Percentiles rank a stretch among this genome's conserved stretches.
phyloP scores from a whole-genome alignment of 2,113 vertebrate genomes.

The Tetrao urogallus region DNA sequence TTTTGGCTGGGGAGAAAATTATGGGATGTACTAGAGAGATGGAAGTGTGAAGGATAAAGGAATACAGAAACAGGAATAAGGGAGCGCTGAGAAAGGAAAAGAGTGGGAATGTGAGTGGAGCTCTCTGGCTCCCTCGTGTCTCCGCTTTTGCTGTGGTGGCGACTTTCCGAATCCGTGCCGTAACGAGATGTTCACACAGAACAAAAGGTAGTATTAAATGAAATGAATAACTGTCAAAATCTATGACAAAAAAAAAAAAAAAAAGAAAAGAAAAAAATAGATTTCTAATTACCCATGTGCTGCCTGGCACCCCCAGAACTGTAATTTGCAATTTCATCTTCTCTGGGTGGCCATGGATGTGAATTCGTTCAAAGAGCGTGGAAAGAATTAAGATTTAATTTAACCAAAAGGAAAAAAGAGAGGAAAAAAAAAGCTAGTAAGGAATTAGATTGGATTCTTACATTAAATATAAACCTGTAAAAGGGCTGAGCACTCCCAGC shows the following conservation, averaged over 20 bases:
- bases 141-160: fast-evolving
- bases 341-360: neutral
- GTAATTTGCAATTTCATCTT: conserved; percentile 20
- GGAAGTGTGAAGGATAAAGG: neutral
- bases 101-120: neutral
- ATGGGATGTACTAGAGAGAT: neutral
- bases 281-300: neutral
- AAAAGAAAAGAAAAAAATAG: neutral
- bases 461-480: conserved; percentile 31
- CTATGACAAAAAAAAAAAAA: neutral
- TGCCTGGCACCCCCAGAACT: neutral
- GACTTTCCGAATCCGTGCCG: neutral
- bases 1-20: neutral
- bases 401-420: neutral
- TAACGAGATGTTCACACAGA: neutral
- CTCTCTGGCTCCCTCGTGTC: neutral
- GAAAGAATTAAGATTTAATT: conserved; percentile 31
- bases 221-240: neutral
- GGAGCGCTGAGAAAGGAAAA: neutral
- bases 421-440: neutral
- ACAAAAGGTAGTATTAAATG: neutral
- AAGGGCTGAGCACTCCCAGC: neutral
- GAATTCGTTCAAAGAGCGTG: neutral
- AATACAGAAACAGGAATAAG: neutral
- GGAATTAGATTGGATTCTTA: conserved; percentile 45